A percentile compares a stretch with the other conserved stretches of the same genome.
These are phyloP conservation scores for Agonopterix heracliana DNA, from an alignment of 2,888 invertebrate genomes.

Conservation along the genomic window DNA sequence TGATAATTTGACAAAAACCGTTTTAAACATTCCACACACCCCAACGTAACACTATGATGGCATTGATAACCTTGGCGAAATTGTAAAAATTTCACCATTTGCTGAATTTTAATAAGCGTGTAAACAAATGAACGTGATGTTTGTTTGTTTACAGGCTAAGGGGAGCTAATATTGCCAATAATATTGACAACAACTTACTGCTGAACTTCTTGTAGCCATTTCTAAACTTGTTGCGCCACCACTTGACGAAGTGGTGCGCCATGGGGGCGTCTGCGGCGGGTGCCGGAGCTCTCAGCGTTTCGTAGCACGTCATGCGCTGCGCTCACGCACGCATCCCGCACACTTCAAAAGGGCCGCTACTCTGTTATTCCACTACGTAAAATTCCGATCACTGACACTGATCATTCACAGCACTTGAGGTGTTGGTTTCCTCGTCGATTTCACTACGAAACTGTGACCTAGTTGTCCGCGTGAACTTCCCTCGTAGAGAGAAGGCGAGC, in stretches of 20 bases:
- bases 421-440: conserved; percentile 37
- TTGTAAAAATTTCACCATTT: too few relatives aligned
- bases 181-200: conserved; percentile 65
- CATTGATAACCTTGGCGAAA: too few relatives aligned
- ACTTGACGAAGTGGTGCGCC: conserved; percentile 85
- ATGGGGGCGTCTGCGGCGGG: conserved; percentile 77
- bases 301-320: conserved; percentile 78
- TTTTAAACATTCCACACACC: too few relatives aligned
- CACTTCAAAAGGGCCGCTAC: conserved; percentile 70
- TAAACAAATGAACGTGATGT: too few relatives aligned
- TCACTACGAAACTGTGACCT: conserved; percentile 58
- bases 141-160: too few relatives aligned
- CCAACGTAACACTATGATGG: too few relatives aligned
- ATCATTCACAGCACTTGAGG: conserved; percentile 53
- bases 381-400: conserved; percentile 47
- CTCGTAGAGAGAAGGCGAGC: conserved; percentile 32
- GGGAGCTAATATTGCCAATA: background rate
- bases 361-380: conserved; percentile 46
- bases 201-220: conserved; percentile 85
- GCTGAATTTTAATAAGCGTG: too few relatives aligned
- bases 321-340: conserved; percentile 75
- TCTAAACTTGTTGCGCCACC: conserved; percentile 85
- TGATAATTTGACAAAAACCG: too few relatives aligned
- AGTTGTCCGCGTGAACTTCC: conserved; percentile 66
- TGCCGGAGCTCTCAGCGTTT: conserved; percentile 75